Conservation (phyloP, 2,888 invertebrate species). For the Clusia tigrina region DNA sequence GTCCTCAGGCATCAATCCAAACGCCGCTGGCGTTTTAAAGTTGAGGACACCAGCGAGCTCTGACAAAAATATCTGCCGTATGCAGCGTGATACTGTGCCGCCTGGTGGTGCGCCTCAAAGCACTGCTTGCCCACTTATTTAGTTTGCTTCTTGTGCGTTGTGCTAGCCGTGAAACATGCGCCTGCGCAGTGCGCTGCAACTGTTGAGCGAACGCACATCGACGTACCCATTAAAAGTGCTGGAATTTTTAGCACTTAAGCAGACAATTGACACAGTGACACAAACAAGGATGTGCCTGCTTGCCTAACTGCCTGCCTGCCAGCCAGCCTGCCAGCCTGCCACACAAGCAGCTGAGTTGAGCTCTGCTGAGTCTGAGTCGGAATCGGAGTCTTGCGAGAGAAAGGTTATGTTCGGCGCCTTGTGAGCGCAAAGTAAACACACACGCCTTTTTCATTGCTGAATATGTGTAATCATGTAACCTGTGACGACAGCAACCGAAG, state of each 20-base stretch:
- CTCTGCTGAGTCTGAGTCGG: background rate
- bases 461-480: conserved; percentile 40
- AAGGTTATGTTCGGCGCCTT: conserved; percentile 10
- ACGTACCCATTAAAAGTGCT: background rate
- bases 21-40: too few species aligned
- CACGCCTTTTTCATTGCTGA: conserved; percentile 46
- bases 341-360: background rate
- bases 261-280: conserved; percentile 48
- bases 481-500: background rate
- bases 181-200: background rate
- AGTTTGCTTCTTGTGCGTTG: too few species aligned
- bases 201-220: conserved; percentile 2
- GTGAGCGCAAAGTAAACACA: conserved; percentile 45
- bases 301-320: too few species aligned
- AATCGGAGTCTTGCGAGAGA: background rate
- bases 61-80: too few species aligned
- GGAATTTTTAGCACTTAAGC: background rate
- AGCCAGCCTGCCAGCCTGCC: too few species aligned
- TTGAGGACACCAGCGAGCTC: too few species aligned
- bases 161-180: conserved; percentile 9
- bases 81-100: too few species aligned
- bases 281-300: conserved; percentile 42
- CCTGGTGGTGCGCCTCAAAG: too few species aligned
- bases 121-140: too few species aligned
- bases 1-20: too few species aligned